These are phyloP conservation scores for Propithecus coquereli DNA, from an alignment of 2,113 vertebrate genomes.

Conservation along the genomic window DNA sequence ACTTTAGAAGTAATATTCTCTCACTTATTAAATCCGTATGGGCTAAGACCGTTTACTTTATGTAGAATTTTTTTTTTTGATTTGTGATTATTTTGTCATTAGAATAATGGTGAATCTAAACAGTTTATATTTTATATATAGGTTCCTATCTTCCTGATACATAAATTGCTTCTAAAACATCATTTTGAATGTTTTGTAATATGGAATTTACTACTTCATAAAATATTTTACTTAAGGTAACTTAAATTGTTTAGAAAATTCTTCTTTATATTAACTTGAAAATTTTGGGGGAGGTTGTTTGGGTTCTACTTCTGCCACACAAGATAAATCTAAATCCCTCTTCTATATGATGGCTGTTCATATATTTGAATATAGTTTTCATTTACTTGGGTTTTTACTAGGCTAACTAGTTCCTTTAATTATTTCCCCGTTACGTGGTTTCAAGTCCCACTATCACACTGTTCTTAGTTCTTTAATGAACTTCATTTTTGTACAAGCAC, in stretches of 20 bases:
- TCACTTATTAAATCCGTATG: not conserved
- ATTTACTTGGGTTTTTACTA: not conserved
- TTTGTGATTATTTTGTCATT: slow-evolving; percentile 31
- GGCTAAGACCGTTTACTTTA: not conserved
- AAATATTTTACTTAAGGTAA: not conserved
- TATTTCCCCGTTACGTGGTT: not conserved
- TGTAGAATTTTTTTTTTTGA: not conserved
- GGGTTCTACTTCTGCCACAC: not conserved
- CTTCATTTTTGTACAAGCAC: not conserved
- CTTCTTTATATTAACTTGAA: not conserved
- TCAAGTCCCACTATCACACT: not conserved
- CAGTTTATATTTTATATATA: not conserved
- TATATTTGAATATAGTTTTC: not conserved
- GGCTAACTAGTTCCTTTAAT: not conserved
- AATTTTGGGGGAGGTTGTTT: not conserved
- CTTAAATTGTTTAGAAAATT: not conserved
- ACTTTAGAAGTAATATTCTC: not conserved
- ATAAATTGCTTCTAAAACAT: not conserved
- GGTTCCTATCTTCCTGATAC: not conserved
- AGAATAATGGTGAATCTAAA: not conserved
- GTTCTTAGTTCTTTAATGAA: not conserved
- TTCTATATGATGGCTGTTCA: not conserved
- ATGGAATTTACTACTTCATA: not conserved
- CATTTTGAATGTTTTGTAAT: not conserved
- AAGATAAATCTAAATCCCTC: not conserved